phyloP scores from a whole-genome alignment of 2,888 invertebrate species.

The Nysson spinosus region DNA sequence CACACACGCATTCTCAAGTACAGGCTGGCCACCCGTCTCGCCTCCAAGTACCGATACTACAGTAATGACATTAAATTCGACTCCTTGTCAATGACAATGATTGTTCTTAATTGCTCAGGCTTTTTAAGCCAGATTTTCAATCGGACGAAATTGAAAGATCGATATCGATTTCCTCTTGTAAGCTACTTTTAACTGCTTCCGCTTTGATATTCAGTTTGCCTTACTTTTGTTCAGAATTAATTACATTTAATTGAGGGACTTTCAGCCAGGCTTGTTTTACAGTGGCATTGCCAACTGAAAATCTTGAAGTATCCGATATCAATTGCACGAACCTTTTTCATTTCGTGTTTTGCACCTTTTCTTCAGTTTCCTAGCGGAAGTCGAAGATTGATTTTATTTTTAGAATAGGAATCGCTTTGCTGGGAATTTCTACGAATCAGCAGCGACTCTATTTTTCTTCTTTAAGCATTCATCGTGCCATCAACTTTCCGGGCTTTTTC shows the following conservation, averaged over 20 bases:
- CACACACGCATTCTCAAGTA: no score
- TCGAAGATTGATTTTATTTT: not conserved
- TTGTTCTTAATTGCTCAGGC: slow-evolving; percentile 10
- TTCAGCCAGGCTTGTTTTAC: no score
- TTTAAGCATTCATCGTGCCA: not conserved
- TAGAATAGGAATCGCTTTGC: no score
- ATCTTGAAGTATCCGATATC: no score
- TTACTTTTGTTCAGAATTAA: not conserved
- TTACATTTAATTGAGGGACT: not conserved
- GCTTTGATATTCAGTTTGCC: not conserved
- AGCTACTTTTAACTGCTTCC: no score
- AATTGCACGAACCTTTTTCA: no score
- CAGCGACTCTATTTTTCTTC: not conserved
- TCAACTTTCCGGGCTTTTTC: not conserved
- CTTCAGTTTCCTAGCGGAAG: no score
- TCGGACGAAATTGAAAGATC: not conserved
- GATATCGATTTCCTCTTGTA: no score
- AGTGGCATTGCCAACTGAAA: no score
- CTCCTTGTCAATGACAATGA: slow-evolving; percentile 10
- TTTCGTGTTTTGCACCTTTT: no score
- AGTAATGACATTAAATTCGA: slow-evolving; percentile 9
- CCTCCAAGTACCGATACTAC: no score
- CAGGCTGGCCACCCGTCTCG: no score
- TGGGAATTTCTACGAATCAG: not conserved
- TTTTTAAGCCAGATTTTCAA: slow-evolving; percentile 1